Evolutionary conservation across 1,140 invertebrate genomes (phyloP).

Genomic region (Phenacoccus solenopsis): DNA sequence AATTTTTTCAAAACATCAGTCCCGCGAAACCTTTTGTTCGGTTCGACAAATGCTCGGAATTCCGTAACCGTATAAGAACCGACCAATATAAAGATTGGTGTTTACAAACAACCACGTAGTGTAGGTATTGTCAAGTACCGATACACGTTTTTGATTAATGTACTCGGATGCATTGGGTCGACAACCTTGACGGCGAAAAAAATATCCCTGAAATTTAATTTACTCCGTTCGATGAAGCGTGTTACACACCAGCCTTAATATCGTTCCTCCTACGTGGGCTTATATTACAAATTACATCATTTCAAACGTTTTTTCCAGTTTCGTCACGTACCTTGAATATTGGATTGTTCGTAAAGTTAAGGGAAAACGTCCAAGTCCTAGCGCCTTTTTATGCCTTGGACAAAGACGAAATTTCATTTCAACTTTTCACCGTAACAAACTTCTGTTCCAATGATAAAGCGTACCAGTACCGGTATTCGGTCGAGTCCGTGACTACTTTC

Average conservation of each 20-base stretch:
- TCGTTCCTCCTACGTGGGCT: conserved; percentile 11
- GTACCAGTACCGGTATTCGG: not conserved
- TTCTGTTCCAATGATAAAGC: conserved; percentile 6
- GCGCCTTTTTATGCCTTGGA: not conserved
- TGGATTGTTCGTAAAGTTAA: conserved; percentile 4
- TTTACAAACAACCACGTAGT: too few relatives aligned
- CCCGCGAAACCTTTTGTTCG: too few relatives aligned
- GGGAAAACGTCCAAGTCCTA: conserved; percentile 6
- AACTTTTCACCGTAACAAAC: not conserved
- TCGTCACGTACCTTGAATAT: conserved; percentile 13
- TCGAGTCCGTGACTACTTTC: too few relatives aligned
- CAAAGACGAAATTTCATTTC: conserved; percentile 11
- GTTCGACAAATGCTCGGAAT: too few relatives aligned
- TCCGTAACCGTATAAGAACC: too few relatives aligned
- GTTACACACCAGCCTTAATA: not conserved
- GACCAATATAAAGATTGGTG: too few relatives aligned
- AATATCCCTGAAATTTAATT: conserved; percentile 13
- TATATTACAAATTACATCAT: conserved; percentile 13
- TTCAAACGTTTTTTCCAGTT: conserved; percentile 5
- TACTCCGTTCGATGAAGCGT: conserved; percentile 6
- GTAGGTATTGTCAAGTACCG: too few relatives aligned
- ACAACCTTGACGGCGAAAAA: not conserved
- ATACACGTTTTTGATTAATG: too few relatives aligned
- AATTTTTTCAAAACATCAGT: too few relatives aligned
- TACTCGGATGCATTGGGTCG: not conserved